Percentiles rank a stretch among this genome's conserved stretches.
These are phyloP conservation scores for Folsomia manolachei DNA, from an alignment of 2,888 invertebrate genomes.

Conservation along the genomic window DNA sequence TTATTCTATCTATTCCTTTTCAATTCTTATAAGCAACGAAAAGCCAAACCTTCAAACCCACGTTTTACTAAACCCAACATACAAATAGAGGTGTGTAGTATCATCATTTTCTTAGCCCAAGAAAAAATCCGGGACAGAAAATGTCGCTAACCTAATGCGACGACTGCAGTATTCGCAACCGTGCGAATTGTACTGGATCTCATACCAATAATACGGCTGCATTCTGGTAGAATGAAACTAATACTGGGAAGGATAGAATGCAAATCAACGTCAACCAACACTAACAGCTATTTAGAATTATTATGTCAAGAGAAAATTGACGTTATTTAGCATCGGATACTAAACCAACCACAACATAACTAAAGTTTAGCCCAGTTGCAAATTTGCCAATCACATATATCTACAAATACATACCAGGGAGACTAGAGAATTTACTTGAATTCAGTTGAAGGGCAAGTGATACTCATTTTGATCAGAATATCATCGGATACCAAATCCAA, in stretches of 20 bases:
- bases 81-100: neutral
- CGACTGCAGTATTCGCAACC: too few species aligned
- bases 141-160: neutral
- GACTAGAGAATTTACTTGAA: too few species aligned
- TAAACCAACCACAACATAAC: too few species aligned
- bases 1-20: constrained; percentile 1
- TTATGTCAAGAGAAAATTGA: neutral
- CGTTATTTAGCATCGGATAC: neutral
- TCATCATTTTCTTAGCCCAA: too few species aligned
- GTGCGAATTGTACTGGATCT: too few species aligned
- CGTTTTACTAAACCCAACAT: neutral
- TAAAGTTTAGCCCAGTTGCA: neutral
- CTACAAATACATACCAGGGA: too few species aligned
- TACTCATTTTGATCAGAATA: too few species aligned
- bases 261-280: constrained; percentile 2
- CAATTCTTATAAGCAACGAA: neutral
- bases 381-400: neutral
- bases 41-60: neutral
- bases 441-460: too few species aligned
- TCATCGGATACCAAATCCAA: too few species aligned
- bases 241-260: neutral
- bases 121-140: too few species aligned
- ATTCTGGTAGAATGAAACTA: too few species aligned
- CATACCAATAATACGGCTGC: too few species aligned
- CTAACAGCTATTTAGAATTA: neutral